These are phyloP conservation scores for Nannobrachium achirus DNA, from an alignment of 2,113 vertebrate genomes.

Conservation along the genomic window DNA sequence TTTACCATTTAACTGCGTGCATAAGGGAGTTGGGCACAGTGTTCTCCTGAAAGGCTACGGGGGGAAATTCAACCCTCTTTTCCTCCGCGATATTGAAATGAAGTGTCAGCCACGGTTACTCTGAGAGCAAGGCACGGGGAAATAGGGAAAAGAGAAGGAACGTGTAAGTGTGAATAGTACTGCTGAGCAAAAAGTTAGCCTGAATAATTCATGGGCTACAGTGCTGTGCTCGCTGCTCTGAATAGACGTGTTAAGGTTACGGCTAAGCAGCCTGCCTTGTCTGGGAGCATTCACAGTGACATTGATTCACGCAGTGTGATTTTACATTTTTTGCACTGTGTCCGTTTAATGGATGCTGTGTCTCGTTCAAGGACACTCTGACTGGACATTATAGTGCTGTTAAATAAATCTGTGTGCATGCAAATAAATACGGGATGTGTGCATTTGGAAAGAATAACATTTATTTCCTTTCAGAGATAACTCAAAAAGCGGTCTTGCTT, in stretches of 20 bases:
- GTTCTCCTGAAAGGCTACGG: background rate
- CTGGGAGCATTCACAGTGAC: conserved; percentile 1
- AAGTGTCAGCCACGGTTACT: conserved; percentile 4
- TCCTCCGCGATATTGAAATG: conserved; percentile 10
- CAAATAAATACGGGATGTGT: too few species aligned
- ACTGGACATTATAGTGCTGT: too few species aligned
- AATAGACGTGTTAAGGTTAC: background rate
- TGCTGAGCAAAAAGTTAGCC: conserved; percentile 46
- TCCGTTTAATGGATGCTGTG: too few species aligned
- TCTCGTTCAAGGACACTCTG: too few species aligned
- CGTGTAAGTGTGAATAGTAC: conserved; percentile 40
- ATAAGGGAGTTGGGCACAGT: background rate
- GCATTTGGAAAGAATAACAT: too few species aligned
- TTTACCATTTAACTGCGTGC: too few species aligned
- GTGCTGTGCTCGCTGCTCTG: conserved; percentile 24
- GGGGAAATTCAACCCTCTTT: background rate
- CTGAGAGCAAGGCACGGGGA: conserved; percentile 39
- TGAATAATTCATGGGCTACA: conserved; percentile 61
- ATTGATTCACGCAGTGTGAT: background rate
- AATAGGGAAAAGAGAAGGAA: conserved; percentile 6
- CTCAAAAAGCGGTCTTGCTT: too few species aligned
- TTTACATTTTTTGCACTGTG: too few species aligned
- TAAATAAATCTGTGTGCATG: too few species aligned
- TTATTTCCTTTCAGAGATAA: too few species aligned
- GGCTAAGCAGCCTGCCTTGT: too few species aligned